A percentile compares a stretch with the other conserved stretches of the same genome.
phyloP scores from a whole-genome alignment of 2,888 invertebrate species.

The Heliothis peltigera region DNA sequence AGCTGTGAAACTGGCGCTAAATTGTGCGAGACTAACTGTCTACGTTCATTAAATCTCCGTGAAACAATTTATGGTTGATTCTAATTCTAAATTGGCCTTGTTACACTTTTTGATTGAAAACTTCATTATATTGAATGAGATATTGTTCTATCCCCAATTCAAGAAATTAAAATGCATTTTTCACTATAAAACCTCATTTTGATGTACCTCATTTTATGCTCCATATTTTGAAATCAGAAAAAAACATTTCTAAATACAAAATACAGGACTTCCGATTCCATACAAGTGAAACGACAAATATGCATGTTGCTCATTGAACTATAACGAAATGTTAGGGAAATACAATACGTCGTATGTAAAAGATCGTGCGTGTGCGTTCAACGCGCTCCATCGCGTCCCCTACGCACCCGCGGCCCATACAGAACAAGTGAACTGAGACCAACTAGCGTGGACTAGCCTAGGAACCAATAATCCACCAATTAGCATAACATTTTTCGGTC shows the following conservation, averaged over 20 bases:
- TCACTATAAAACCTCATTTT: no score
- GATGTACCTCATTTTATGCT: neutral
- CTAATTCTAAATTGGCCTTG: constrained; percentile 25
- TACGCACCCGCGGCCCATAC: constrained; percentile 30
- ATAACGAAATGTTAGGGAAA: constrained; percentile 67
- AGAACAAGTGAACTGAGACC: constrained; percentile 54
- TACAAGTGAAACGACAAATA: constrained; percentile 41
- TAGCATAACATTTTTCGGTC: constrained; percentile 58
- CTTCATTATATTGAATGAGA: neutral
- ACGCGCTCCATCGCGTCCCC: constrained; percentile 45
- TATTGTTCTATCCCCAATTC: neutral
- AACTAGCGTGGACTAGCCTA: constrained; percentile 35
- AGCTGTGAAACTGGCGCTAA: constrained; percentile 41
- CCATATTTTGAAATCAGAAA: neutral
- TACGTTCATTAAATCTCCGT: constrained; percentile 30
- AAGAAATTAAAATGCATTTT: neutral
- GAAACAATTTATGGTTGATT: constrained; percentile 33
- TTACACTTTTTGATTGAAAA: constrained; percentile 16
- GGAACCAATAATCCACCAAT: constrained; percentile 26
- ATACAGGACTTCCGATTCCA: constrained; percentile 29
- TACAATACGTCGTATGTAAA: constrained; percentile 70
- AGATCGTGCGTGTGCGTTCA: constrained; percentile 58
- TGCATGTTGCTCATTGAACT: constrained; percentile 59
- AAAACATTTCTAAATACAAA: constrained; percentile 4
- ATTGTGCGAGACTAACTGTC: constrained; percentile 23